Evolutionary conservation across 2,113 vertebrate species (phyloP).

Genomic region (Sinocyclocheilus grahami): DNA sequence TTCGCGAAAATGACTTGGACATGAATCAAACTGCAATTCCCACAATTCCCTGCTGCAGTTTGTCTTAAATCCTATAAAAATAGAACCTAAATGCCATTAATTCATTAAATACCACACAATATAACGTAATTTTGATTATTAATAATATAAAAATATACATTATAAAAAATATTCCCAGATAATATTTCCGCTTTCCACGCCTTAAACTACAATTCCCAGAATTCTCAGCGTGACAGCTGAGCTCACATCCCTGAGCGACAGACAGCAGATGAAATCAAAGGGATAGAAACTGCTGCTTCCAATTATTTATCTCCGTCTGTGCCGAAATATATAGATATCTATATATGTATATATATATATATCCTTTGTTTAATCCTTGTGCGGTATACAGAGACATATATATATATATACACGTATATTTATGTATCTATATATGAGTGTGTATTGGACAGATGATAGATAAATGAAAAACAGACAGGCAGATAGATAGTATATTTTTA

Average conservation of each 20-base stretch:
- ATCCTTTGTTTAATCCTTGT: neutral
- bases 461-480: too few species aligned
- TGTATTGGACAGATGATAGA: too few species aligned
- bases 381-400: neutral
- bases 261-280: neutral
- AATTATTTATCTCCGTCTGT: constrained; percentile 14
- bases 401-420: neutral
- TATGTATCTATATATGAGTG: neutral
- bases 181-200: neutral
- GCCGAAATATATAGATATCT: neutral
- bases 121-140: neutral
- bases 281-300: neutral
- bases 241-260: neutral
- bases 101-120: neutral
- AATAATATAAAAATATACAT: neutral
- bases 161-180: neutral
- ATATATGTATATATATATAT: neutral
- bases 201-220: constrained; percentile 53
- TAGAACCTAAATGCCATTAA: neutral
- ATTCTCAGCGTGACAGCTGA: constrained; percentile 20
- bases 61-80: neutral
- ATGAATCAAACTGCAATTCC: constrained; percentile 41
- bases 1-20: neutral
- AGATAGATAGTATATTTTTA: too few species aligned
- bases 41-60: constrained; percentile 31